A percentile compares a stretch with the other conserved stretches of the same genome.
Evolutionary conservation across 2,113 vertebrate species (phyloP).

Genomic region (Parus major): DNA sequence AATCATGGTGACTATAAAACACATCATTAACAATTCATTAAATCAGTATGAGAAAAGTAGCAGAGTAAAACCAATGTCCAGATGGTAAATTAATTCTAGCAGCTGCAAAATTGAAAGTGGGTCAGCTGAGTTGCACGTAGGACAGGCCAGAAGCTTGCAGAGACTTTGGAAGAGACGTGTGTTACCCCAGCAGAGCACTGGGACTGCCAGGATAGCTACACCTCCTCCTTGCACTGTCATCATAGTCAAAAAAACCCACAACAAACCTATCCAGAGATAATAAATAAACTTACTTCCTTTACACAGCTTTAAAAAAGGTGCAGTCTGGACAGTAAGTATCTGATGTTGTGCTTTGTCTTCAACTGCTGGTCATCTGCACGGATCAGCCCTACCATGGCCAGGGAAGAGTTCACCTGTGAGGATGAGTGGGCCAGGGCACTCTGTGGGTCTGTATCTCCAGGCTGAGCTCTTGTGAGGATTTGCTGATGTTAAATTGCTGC

Average conservation of each 20-base stretch:
- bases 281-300: neutral
- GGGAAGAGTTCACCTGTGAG: neutral
- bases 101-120: neutral
- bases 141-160: neutral
- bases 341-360: neutral
- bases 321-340: neutral
- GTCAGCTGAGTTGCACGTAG: neutral
- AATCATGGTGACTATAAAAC: neutral
- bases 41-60: neutral
- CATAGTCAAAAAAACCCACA: rapidly evolving
- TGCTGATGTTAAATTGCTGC: neutral
- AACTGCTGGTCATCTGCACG: rapidly evolving
- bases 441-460: neutral
- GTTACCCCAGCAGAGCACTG: neutral
- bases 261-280: neutral
- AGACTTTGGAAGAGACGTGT: neutral
- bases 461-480: neutral
- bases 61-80: neutral
- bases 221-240: neutral
- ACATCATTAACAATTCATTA: neutral
- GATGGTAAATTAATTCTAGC: neutral
- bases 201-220: neutral
- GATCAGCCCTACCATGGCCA: neutral
- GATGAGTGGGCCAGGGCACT: neutral
- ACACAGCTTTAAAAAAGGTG: neutral